A percentile compares a stretch with the other conserved stretches of the same genome.
These are phyloP conservation scores for Cyprinus carpio DNA, from an alignment of 2,113 vertebrate species.

Conservation along the genomic window DNA sequence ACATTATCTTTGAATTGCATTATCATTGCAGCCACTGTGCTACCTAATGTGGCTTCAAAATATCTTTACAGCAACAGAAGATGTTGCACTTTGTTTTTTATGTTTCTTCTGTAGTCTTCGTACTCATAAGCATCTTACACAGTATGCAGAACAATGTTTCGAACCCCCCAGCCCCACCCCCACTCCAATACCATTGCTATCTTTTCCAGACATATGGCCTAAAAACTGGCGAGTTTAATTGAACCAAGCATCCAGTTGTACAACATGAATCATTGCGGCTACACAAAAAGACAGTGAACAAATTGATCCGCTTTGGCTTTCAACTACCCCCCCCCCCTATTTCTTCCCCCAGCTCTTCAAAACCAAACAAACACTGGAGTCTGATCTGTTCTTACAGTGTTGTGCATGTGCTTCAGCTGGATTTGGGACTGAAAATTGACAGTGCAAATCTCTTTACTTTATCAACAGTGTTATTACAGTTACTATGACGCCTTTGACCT, in stretches of 20 bases:
- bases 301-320: slow-evolving; percentile 16
- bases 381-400: neutral
- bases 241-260: neutral
- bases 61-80: neutral
- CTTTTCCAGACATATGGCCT: neutral
- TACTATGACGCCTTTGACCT: slow-evolving; percentile 42
- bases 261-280: neutral
- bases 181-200: neutral
- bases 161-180: neutral
- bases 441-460: neutral
- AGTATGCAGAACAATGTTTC: neutral
- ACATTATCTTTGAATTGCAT: neutral
- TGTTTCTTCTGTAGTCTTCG: neutral
- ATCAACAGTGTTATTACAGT: slow-evolving; percentile 30
- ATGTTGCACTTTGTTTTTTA: neutral
- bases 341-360: neutral
- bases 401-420: neutral
- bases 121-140: neutral
- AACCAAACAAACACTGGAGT: neutral
- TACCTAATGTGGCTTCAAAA: neutral
- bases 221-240: neutral
- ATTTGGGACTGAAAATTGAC: neutral
- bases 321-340: no score
- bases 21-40: neutral
- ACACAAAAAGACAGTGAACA: neutral